Evolutionary conservation across 2,113 vertebrate species (phyloP), one percentile per base, ranked within the genome.

Genomic region (Myxocyprinus asiaticus): DNA sequence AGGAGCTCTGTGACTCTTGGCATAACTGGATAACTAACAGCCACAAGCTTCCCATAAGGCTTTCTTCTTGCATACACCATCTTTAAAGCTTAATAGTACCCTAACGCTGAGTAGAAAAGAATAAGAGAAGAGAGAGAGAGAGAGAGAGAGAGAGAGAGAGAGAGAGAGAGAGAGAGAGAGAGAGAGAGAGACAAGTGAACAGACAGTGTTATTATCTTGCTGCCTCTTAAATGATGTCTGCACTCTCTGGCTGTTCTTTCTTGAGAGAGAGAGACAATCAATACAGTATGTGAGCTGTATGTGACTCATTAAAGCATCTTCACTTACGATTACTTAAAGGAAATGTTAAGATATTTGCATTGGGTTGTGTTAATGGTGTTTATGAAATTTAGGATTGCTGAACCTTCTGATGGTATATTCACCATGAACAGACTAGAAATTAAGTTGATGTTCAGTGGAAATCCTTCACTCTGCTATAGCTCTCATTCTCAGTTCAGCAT

Each of bases 11-110:
- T 88, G 82, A 88, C 91, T 91, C 58, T 73, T 79, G 91, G 90
- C 88, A 81, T 86, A 85, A 84, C 68, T 86, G 85, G 87, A 88
- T 84, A 90, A 90, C 87, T 88, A 90, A 89, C 87, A 90, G 88
- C 92, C 87, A 82, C 75, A 82, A 89, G 90, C 86, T 78, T 77
- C 76, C 85, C 76, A 72, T 72, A 68, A 79, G 79, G 62, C 83
- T 85, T 87, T 76, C 86, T 78, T 67, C 75, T 67, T 44, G 62
- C 75, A 71, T 69, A 45, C 61, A 53, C 53, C 61, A 71, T 61
- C 22, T 48, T 72, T 55, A 64, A 50, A 67, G 67, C 75, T 77
- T 71, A 71, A 65, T 67, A 58, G 55, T 50, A 61, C 65, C 73
- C 45, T 55, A 80, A 66, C n/a, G 44, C 69, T 66, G 58, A 80